phyloP scores from a whole-genome alignment of 2,888 invertebrate species.

The Saturnia japonica region DNA sequence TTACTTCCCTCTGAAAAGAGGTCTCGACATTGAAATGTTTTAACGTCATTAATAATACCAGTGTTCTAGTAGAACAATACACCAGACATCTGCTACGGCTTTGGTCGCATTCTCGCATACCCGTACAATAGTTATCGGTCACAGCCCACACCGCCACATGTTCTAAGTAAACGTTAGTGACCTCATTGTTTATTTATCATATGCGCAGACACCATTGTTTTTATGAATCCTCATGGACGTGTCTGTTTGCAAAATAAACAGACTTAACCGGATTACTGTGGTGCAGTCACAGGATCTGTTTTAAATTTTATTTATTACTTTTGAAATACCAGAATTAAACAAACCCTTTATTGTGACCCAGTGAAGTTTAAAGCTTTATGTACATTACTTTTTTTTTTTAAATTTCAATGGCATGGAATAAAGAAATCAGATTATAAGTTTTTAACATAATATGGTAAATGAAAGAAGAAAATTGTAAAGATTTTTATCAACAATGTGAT shows the following conservation, averaged over 20 bases:
- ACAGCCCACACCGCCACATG: constrained; percentile 12
- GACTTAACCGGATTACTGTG: constrained; percentile 3
- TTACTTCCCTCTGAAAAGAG: neutral
- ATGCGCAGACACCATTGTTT: constrained; percentile 14
- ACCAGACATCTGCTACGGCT: constrained; percentile 7
- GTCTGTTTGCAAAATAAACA: constrained; percentile 10
- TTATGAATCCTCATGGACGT: constrained; percentile 11
- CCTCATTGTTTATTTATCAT: constrained; percentile 15
- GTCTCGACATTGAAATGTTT: neutral
- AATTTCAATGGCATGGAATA: neutral
- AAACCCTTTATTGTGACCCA: neutral
- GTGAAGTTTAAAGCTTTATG: neutral
- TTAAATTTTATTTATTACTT: neutral
- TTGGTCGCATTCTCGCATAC: neutral
- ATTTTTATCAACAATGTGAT: neutral
- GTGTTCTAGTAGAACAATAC: neutral
- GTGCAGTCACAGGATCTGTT: neutral
- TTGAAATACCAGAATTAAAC: neutral
- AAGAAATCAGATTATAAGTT: neutral
- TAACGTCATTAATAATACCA: neutral
- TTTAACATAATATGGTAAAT: neutral
- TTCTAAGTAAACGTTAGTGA: constrained; percentile 14
- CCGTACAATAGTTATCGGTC: neutral
- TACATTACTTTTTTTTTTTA: neutral
- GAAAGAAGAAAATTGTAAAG: neutral